Conservation (phyloP, 2,797 vertebrate genomes). For the Todus mexicanus region DNA sequence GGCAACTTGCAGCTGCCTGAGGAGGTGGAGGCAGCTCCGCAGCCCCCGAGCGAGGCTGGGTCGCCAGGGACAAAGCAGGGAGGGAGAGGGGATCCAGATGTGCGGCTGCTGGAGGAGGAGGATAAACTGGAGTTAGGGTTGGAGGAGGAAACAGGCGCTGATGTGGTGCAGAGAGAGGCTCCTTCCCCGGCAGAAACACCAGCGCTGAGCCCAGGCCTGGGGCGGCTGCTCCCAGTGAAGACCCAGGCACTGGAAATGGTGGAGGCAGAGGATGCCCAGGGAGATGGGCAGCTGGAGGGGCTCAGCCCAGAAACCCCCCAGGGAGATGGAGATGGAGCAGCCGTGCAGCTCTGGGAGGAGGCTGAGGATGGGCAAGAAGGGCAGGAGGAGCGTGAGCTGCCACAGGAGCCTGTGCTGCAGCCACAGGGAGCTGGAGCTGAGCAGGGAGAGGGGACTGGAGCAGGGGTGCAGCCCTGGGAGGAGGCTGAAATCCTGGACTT, state of each 20-base stretch:
- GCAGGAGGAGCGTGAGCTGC: fast-evolving
- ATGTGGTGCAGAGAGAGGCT: not conserved
- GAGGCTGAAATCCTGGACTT: not conserved
- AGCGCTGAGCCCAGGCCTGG: not conserved
- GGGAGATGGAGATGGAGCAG: fast-evolving
- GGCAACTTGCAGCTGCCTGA: not conserved
- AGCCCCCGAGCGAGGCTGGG: fast-evolving
- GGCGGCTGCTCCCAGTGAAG: not conserved
- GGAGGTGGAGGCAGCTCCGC: not conserved
- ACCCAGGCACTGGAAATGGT: not conserved
- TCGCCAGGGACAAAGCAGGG: not conserved
- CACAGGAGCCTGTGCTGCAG: fast-evolving
- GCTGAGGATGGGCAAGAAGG: not conserved
- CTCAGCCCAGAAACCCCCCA: fast-evolving
- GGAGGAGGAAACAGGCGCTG: not conserved
- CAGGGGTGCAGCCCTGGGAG: fast-evolving
- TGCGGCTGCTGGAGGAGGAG: not conserved
- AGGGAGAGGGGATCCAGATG: not conserved
- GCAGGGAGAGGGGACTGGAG: not conserved
- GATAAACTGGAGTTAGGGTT: not conserved
- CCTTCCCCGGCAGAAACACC: not conserved
- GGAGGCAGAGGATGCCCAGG: not conserved
- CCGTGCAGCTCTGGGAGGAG: fast-evolving
- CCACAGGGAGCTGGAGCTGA: fast-evolving
- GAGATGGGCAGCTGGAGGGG: not conserved